A percentile compares a stretch with the other conserved stretches of the same genome.
These are phyloP conservation scores for Penelope pileata DNA, from an alignment of 2,113 vertebrate species.

Conservation along the genomic window DNA sequence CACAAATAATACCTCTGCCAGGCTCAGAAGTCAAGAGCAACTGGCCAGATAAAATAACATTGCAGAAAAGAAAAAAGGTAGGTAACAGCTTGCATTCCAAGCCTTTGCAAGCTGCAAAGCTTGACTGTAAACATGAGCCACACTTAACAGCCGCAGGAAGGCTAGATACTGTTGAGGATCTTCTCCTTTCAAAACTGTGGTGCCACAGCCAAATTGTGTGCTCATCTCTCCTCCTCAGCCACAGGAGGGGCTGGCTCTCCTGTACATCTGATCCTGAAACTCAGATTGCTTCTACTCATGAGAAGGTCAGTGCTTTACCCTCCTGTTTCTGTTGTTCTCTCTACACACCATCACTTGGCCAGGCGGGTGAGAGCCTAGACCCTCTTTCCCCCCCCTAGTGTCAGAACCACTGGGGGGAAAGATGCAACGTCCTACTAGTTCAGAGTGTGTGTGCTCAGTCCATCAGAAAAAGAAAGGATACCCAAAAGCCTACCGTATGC, in stretches of 20 bases:
- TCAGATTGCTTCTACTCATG: background rate
- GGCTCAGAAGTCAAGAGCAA: background rate
- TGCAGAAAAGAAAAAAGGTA: background rate
- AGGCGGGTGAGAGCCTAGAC: background rate
- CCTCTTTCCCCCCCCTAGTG: background rate
- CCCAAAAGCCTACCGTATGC: background rate
- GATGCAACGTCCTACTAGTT: background rate
- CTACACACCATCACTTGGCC: background rate
- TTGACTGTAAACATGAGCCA: background rate
- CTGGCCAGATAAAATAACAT: background rate
- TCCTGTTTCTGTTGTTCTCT: background rate
- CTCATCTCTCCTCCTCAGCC: background rate
- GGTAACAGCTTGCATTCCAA: background rate
- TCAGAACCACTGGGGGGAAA: background rate
- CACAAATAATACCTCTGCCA: background rate
- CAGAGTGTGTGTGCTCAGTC: background rate
- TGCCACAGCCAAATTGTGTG: background rate
- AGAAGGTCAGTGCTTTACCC: background rate
- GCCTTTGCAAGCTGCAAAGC: background rate
- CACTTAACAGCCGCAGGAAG: background rate
- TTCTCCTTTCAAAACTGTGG: background rate
- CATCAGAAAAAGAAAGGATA: background rate
- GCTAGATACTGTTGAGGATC: background rate
- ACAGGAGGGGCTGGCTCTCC: background rate
- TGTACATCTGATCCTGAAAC: background rate